Conservation (phyloP, 2,797 vertebrate species). For the Falco biarmicus region DNA sequence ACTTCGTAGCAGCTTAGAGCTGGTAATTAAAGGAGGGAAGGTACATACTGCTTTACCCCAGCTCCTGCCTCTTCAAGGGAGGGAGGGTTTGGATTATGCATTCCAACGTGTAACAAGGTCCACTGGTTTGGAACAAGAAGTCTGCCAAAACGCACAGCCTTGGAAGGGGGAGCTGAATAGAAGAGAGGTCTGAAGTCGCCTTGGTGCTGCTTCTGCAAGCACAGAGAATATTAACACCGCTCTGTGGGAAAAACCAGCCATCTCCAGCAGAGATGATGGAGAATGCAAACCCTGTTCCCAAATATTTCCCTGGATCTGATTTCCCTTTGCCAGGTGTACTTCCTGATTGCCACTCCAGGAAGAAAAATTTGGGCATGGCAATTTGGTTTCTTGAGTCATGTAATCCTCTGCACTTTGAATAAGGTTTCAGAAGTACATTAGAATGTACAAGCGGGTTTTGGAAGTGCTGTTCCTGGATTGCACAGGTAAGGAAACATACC, state of each 20-base stretch:
- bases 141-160: slow-evolving; percentile 27
- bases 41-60: background rate
- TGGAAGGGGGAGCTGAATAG: background rate
- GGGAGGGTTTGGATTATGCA: slow-evolving; percentile 32
- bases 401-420: fast-evolving
- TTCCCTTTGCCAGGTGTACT: background rate
- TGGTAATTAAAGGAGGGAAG: background rate
- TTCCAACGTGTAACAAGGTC: slow-evolving; percentile 42
- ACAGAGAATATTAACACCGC: background rate
- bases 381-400: background rate
- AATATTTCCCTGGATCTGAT: background rate
- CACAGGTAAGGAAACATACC: background rate
- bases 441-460: background rate
- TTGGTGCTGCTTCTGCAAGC: background rate
- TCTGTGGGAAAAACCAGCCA: background rate
- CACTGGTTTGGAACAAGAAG: slow-evolving; percentile 66
- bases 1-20: background rate
- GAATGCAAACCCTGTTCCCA: background rate
- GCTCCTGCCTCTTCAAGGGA: background rate
- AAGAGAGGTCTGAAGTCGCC: background rate
- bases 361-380: background rate
- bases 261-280: background rate
- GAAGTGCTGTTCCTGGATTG: background rate
- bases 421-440: background rate
- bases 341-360: fast-evolving